Conservation (phyloP, 2,113 vertebrate species). For the Phyllopteryx taeniolatus region DNA sequence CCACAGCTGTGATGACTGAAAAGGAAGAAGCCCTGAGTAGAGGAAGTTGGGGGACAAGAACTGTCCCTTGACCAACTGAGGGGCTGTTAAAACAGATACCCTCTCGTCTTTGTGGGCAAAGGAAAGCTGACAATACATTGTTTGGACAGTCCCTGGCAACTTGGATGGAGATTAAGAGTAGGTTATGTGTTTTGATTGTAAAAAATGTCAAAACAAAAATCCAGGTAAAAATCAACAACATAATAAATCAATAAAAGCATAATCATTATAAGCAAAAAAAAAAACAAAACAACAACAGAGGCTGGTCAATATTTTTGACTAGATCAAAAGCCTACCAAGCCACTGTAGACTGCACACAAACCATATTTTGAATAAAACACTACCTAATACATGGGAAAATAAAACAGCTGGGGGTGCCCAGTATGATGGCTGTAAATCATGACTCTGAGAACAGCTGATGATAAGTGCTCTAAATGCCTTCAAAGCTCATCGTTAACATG, state of each 20-base stretch:
- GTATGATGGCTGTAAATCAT: no score
- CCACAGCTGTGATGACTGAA: conserved; percentile 58
- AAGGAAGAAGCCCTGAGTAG: conserved; percentile 56
- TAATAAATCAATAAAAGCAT: neutral
- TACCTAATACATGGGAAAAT: no score
- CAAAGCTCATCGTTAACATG: no score
- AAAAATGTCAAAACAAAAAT: neutral
- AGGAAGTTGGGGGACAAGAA: conserved; percentile 51
- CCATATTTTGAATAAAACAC: no score
- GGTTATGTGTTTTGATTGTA: neutral
- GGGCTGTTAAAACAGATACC: conserved; percentile 7
- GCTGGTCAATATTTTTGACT: no score
- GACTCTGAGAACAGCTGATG: no score
- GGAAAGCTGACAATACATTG: conserved; percentile 58
- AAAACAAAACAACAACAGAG: neutral
- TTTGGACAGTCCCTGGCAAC: conserved; percentile 48
- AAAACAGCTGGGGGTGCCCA: no score
- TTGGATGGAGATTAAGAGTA: conserved; percentile 18
- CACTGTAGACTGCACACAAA: no score
- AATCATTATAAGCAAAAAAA: neutral
- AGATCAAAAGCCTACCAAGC: no score
- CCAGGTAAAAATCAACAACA: neutral
- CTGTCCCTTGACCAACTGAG: conserved; percentile 5
- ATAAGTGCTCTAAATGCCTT: no score
- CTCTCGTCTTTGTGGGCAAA: conserved; percentile 13